phyloP scores from a whole-genome alignment of 2,888 invertebrate genomes.

The Meandrusa payeni region DNA sequence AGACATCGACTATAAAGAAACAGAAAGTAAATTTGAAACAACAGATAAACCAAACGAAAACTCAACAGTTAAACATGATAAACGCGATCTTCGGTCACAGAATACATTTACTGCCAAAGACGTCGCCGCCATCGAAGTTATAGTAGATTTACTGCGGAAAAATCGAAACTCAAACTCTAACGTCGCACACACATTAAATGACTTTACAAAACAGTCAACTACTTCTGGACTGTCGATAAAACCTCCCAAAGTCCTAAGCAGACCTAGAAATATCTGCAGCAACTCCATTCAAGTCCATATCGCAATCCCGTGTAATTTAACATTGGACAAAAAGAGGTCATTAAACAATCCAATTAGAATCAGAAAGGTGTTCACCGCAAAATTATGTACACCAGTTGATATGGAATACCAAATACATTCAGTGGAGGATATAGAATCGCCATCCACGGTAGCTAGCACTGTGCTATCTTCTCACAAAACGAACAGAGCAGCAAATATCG shows the following conservation, averaged over 20 bases:
- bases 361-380: conserved; percentile 56
- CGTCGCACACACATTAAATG: conserved; percentile 18
- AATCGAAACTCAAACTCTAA: conserved; percentile 33
- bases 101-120: conserved; percentile 51
- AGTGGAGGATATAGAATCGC: conserved; percentile 33
- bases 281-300: conserved; percentile 62
- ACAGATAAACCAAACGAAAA: conserved; percentile 6
- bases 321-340: conserved; percentile 42
- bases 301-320: conserved; percentile 43
- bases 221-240: conserved; percentile 3
- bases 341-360: conserved; percentile 37
- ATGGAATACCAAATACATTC: conserved; percentile 59
- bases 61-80: conserved; percentile 27
- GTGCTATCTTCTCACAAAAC: not conserved
- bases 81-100: conserved; percentile 33
- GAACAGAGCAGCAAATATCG: conserved; percentile 7
- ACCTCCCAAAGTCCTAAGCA: not conserved
- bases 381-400: conserved; percentile 57
- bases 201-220: conserved; percentile 7
- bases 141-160: conserved; percentile 54
- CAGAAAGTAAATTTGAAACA: conserved; percentile 17
- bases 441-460: conserved; percentile 4
- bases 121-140: conserved; percentile 56
- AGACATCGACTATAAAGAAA: conserved; percentile 10
- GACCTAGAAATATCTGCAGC: conserved; percentile 25